phyloP scores from a whole-genome alignment of 2,113 vertebrate genomes.

The Ariopsis seemanni region DNA sequence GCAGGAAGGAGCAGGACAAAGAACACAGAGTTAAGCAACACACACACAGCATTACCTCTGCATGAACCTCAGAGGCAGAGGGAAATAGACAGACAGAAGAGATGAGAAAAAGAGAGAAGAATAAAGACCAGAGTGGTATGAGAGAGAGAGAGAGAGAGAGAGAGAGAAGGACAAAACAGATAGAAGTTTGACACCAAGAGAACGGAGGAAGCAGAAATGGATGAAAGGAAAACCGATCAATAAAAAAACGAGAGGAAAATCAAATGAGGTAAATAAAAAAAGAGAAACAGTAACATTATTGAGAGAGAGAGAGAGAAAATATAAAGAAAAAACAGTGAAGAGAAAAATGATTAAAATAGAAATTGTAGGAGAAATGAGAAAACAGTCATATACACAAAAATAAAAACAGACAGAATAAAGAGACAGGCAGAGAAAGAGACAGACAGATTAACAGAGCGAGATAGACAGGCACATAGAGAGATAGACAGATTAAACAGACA shows the following conservation, averaged over 20 bases:
- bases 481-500: not conserved
- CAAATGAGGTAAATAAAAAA: too few species aligned
- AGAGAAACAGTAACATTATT: too few species aligned
- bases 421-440: conserved; percentile 5
- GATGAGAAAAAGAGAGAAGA: not conserved
- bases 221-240: too few species aligned
- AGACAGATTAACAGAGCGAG: conserved; percentile 29
- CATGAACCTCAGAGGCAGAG: conserved; percentile 55
- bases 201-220: too few species aligned
- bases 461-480: conserved; percentile 44
- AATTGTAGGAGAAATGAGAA: not conserved
- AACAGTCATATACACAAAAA: not conserved
- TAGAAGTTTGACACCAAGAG: not conserved
- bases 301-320: too few species aligned
- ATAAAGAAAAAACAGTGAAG: too few species aligned
- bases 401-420: conserved; percentile 13
- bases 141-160: conserved; percentile 47
- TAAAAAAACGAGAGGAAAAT: too few species aligned
- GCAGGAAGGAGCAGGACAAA: conserved; percentile 41
- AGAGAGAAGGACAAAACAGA: not conserved
- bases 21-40: too few species aligned
- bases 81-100: conserved; percentile 32
- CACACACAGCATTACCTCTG: conserved; percentile 20
- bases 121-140: not conserved
- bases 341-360: conserved; percentile 1